These are phyloP conservation scores for Drosophila borborema DNA, from an alignment of 2,888 invertebrate genomes.

Conservation along the genomic window DNA sequence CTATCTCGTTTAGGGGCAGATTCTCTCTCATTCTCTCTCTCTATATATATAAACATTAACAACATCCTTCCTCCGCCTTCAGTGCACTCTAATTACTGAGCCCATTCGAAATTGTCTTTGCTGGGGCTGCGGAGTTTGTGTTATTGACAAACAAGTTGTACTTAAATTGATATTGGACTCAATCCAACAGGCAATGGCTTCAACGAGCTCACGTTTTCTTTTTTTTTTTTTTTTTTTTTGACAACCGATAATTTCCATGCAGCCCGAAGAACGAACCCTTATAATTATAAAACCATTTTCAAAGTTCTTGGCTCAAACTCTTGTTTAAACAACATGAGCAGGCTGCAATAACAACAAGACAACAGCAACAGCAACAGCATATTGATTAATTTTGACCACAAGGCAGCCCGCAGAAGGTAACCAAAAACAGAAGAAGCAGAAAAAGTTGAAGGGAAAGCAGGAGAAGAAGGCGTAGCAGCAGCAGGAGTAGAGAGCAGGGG, in stretches of 20 bases:
- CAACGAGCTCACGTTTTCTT: conserved; percentile 42
- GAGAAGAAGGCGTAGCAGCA: background rate
- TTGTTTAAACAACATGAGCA: conserved; percentile 53
- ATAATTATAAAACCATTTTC: conserved; percentile 76
- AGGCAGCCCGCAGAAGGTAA: conserved; percentile 47
- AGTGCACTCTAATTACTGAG: conserved; percentile 38
- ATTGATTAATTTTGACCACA: conserved; percentile 74
- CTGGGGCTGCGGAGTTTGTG: conserved; percentile 9
- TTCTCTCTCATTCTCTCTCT: too few relatives aligned
- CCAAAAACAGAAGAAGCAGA: background rate
- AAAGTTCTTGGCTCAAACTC: conserved; percentile 2
- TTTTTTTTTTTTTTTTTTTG: conserved; percentile 18
- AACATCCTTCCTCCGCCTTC: background rate
- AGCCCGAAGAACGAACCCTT: conserved; percentile 69
- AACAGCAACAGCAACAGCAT: conserved; percentile 40
- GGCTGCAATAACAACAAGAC: conserved; percentile 39
- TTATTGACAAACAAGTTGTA: conserved; percentile 59
- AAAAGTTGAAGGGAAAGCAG: background rate
- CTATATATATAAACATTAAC: too few relatives aligned
- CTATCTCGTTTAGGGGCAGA: background rate
- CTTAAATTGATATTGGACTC: conserved; percentile 34
- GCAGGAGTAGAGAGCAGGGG: background rate
- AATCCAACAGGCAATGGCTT: conserved; percentile 21
- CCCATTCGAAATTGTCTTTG: conserved; percentile 35
- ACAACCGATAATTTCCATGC: conserved; percentile 73